Evolutionary conservation across 2,113 vertebrate genomes (phyloP).

Genomic region (Rattus rattus): DNA sequence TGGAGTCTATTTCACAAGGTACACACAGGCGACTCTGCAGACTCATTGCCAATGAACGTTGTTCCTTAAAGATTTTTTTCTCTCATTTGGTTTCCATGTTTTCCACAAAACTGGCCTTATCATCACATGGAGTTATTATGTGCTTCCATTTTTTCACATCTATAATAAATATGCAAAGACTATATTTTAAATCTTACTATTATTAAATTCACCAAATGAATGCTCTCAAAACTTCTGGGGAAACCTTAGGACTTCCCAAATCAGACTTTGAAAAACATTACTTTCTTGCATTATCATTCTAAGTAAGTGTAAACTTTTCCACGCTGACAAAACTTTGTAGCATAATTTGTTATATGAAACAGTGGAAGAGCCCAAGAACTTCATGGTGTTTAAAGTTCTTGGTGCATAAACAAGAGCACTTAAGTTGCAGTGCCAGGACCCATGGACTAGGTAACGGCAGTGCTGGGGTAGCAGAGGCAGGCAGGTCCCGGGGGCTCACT

Average conservation of each 20-base stretch:
- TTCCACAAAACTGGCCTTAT: not conserved
- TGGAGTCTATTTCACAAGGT: no score
- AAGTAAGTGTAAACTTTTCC: constrained; percentile 14
- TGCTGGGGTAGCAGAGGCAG: not conserved
- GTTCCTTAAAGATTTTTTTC: not conserved
- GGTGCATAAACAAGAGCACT: not conserved
- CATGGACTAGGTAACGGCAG: rapidly evolving
- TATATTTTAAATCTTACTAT: not conserved
- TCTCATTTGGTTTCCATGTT: not conserved
- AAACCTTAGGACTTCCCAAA: not conserved
- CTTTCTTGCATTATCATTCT: not conserved
- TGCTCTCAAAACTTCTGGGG: not conserved
- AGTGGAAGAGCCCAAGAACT: not conserved
- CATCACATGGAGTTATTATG: not conserved
- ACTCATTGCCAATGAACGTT: not conserved
- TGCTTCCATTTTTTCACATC: not conserved
- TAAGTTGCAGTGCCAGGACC: not conserved
- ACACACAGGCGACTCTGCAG: not conserved
- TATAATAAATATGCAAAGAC: not conserved
- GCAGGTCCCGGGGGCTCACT: not conserved
- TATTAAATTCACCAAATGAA: constrained; percentile 17
- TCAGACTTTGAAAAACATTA: not conserved
- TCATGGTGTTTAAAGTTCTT: not conserved
- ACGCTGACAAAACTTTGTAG: not conserved
- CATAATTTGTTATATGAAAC: not conserved